Conservation (phyloP, 2,113 vertebrate species). For the Tetrax tetrax region DNA sequence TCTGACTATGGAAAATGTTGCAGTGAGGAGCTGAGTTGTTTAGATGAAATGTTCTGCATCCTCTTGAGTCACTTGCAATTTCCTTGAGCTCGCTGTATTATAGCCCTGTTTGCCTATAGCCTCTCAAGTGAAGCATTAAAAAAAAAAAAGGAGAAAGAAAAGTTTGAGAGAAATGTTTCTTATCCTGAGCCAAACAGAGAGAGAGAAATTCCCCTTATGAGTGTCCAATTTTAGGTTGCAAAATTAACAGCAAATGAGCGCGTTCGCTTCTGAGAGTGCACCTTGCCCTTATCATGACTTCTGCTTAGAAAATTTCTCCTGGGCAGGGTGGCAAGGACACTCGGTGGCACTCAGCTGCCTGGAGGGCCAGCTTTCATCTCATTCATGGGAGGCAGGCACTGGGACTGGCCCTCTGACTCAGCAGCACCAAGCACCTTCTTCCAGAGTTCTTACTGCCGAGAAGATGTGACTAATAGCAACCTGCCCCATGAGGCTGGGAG, state of each 20-base stretch:
- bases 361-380: background rate
- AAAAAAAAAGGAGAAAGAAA: background rate
- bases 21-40: constrained; percentile 3
- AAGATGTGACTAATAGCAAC: background rate
- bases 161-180: background rate
- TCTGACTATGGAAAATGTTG: constrained; percentile 38
- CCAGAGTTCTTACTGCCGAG: background rate
- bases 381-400: background rate
- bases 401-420: background rate
- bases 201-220: background rate
- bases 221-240: background rate
- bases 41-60: constrained; percentile 16
- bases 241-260: background rate
- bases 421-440: background rate
- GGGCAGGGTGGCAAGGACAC: background rate
- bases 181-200: background rate
- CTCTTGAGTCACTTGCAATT: constrained; percentile 47
- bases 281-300: background rate
- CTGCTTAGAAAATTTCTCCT: background rate
- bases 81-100: constrained; percentile 7
- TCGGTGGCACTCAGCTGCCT: background rate
- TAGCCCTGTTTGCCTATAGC: background rate
- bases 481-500: background rate
- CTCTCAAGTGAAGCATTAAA: background rate
- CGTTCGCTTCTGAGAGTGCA: background rate